Base-by-base conservation (phyloP, 1,140 invertebrate genomes). In the Drosophila ambigua region DNA sequence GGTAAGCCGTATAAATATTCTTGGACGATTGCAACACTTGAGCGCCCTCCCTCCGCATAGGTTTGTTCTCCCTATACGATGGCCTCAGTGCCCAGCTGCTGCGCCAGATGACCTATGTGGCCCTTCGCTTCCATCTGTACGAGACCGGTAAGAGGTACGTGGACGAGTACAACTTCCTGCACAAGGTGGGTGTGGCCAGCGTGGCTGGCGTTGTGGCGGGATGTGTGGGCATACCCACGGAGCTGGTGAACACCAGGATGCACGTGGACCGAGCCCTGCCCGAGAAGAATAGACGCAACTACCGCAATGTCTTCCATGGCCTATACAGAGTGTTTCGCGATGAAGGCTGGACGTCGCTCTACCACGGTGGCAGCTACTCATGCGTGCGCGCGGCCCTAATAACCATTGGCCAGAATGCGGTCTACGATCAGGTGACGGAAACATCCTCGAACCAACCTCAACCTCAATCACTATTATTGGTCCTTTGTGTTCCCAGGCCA, bases 191-290 rank as follows among this genome's bases (percentile, higher is more conserved):
- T 11, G 57, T 81, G 20, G 82, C 82, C 7, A 71, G 20, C 16
- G 1, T 81, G 20, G 49, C 82, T 2, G 82, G 82, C 0, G 2
- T 69, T 5, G 0, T 66, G 13, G 65, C 82, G 0, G 52, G 69
- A 0, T 0, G 13, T 6, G 63, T 85, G 8, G 82, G 82, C 0
- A 71, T 78, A 13, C 82, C 82, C 23, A 46, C 39, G n/a, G 82
- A 85, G 28, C n/a, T 85, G 62, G 35, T 85, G 5, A 80, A 85
- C 44, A 75, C 69, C 1, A 52, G 82, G 2, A 85, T 85, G 82
- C 82, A 85, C 9, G 57, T 81, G 1, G 71, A 85, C 23, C 77
- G 81, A 0, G 13, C 35, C 0, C 13, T 85, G 0, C 46, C 44
- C 4, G n/a, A 24, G 2, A 11, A 54, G 1, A 1, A 28, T 0